Conservation (phyloP, 2,888 invertebrate species). For the Celastrina argiolus region DNA sequence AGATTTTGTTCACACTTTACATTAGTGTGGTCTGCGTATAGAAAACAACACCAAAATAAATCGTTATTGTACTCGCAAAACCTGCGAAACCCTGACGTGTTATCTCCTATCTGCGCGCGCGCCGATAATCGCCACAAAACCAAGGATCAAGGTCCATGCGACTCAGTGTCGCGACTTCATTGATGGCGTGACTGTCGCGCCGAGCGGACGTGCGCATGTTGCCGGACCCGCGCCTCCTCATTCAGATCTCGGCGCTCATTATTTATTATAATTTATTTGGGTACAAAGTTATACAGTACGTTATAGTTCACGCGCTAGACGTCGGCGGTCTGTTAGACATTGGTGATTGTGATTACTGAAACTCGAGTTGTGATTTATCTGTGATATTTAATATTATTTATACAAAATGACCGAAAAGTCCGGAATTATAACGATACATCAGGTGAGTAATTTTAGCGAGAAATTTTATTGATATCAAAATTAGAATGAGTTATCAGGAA, state of each 20-base stretch:
- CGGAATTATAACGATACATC: conserved; percentile 64
- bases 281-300: conserved; percentile 54
- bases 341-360: conserved; percentile 54
- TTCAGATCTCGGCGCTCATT: conserved; percentile 55
- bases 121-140: neutral
- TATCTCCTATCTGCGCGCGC: conserved; percentile 1
- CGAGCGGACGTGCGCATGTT: conserved; percentile 47
- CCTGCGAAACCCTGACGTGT: neutral
- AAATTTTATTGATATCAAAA: neutral
- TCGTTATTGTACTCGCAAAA: neutral
- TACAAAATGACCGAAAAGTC: conserved; percentile 51
- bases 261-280: conserved; percentile 62
- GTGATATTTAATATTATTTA: conserved; percentile 32
- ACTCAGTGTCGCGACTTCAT: conserved; percentile 39
- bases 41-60: neutral
- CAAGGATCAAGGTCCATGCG: conserved; percentile 10
- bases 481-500: too few relatives aligned
- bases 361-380: conserved; percentile 67
- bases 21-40: neutral
- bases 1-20: neutral
- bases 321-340: conserved; percentile 47
- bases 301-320: conserved; percentile 42
- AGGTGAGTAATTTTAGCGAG: conserved; percentile 45
- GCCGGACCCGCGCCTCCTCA: conserved; percentile 50
- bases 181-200: conserved; percentile 44